Percentiles rank a stretch among this genome's conserved stretches.
Conservation (phyloP, 2,113 vertebrate species). For the Pluvialis apricaria region DNA sequence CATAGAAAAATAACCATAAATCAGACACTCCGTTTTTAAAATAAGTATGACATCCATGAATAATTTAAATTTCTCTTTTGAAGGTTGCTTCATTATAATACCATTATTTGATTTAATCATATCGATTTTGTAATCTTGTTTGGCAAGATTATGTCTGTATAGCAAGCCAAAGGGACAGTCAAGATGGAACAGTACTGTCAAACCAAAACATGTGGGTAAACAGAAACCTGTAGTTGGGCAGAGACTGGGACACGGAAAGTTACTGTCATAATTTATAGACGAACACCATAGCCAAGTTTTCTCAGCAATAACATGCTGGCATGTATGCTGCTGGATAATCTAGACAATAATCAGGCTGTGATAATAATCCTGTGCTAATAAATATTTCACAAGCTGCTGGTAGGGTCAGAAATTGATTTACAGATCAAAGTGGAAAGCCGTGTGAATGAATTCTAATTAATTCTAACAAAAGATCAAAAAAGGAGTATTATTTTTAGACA, state of each 20-base stretch:
- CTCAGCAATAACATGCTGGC: neutral
- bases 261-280: neutral
- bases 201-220: neutral
- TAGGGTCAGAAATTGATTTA: conserved; percentile 25
- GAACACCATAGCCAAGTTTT: neutral
- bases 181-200: neutral
- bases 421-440: conserved; percentile 25
- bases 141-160: neutral
- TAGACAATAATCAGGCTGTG: conserved; percentile 20
- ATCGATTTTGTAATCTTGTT: neutral
- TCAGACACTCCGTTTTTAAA: neutral
- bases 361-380: conserved; percentile 25
- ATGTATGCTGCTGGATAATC: neutral
- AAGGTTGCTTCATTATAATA: neutral
- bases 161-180: neutral
- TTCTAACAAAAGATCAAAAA: conserved; percentile 11
- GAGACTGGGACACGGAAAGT: neutral
- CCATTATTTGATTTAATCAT: neutral
- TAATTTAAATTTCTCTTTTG: neutral
- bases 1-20: neutral
- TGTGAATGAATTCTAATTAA: neutral
- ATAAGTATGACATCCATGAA: neutral
- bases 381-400: conserved; percentile 30
- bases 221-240: neutral
- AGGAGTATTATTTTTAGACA: neutral